phyloP scores from a whole-genome alignment of 2,888 invertebrate species.

The Gymnoscelis rufifasciata region DNA sequence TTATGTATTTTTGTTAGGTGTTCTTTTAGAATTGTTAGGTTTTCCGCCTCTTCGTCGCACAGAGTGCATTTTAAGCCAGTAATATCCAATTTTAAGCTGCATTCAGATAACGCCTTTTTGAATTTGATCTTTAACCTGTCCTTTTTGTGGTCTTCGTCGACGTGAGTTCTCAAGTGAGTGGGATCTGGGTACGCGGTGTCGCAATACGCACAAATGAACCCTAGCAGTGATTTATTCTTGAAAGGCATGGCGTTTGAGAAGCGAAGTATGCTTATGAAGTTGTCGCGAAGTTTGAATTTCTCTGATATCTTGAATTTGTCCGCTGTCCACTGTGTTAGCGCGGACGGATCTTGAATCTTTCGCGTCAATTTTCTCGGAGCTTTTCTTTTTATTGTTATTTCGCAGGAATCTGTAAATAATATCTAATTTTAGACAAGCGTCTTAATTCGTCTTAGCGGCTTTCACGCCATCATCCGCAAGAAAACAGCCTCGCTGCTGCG shows the following conservation, averaged over 20 bases:
- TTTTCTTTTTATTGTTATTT: slow-evolving; percentile 1
- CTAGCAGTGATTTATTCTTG: not conserved
- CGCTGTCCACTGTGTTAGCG: not conserved
- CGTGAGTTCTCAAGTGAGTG: not conserved
- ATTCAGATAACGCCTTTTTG: not conserved
- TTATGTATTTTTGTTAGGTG: slow-evolving; percentile 54
- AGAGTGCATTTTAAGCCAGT: slow-evolving; percentile 56
- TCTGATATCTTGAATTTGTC: not conserved
- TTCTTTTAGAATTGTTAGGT: slow-evolving; percentile 47
- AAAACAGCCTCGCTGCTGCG: too few species aligned
- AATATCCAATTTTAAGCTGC: slow-evolving; percentile 54
- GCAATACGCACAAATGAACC: not conserved
- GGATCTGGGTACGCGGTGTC: not conserved
- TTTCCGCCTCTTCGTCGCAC: slow-evolving; percentile 38
- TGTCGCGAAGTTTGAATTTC: not conserved
- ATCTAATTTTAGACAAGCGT: not conserved
- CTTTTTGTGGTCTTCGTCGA: not conserved
- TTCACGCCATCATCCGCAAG: too few species aligned
- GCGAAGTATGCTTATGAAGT: not conserved
- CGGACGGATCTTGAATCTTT: not conserved
- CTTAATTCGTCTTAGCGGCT: too few species aligned
- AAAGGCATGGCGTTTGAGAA: slow-evolving; percentile 1
- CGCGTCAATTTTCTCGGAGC: not conserved
- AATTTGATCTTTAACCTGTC: not conserved
- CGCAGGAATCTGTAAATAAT: not conserved